These are phyloP conservation scores for Leptinotarsa lineolata DNA, from an alignment of 1,140 invertebrate genomes.

Conservation along the genomic window DNA sequence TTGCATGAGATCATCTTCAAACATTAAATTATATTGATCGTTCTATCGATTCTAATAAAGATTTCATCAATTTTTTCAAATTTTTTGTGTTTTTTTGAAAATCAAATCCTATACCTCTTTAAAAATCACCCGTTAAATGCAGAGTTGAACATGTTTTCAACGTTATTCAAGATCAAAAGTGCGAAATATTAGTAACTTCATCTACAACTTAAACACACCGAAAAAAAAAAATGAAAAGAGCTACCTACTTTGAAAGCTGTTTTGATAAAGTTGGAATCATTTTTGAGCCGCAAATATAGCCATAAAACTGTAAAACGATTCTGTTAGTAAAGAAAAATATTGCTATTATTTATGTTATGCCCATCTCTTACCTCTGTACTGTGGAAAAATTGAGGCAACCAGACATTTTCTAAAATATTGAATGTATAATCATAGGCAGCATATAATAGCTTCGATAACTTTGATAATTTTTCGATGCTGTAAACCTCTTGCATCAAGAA, in stretches of 20 bases:
- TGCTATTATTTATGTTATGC: too few relatives aligned
- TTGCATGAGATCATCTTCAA: too few relatives aligned
- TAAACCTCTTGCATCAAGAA: constrained; percentile 68
- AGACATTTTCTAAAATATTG: constrained; percentile 73
- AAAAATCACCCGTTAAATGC: too few relatives aligned
- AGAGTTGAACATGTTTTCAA: background rate
- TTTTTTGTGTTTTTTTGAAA: too few relatives aligned
- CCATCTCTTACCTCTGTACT: constrained; percentile 71
- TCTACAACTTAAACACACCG: background rate
- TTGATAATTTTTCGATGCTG: constrained; percentile 69
- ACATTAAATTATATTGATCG: too few relatives aligned
- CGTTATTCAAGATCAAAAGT: constrained; percentile 14
- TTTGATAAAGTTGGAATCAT: constrained; percentile 59
- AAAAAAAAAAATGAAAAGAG: constrained; percentile 15
- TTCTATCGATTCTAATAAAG: too few relatives aligned
- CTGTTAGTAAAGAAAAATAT: background rate
- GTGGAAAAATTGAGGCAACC: constrained; percentile 79
- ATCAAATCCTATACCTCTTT: too few relatives aligned
- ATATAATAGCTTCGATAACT: constrained; percentile 79
- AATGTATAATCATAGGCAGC: constrained; percentile 83
- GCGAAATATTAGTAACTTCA: too few relatives aligned
- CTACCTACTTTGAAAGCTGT: constrained; percentile 59
- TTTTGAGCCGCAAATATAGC: constrained; percentile 68
- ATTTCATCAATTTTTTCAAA: too few relatives aligned
- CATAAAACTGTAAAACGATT: constrained; percentile 68